Conservation (phyloP, 35 echinoderm and acorn worm genomes). For the Apostichopus parvimensis region DNA sequence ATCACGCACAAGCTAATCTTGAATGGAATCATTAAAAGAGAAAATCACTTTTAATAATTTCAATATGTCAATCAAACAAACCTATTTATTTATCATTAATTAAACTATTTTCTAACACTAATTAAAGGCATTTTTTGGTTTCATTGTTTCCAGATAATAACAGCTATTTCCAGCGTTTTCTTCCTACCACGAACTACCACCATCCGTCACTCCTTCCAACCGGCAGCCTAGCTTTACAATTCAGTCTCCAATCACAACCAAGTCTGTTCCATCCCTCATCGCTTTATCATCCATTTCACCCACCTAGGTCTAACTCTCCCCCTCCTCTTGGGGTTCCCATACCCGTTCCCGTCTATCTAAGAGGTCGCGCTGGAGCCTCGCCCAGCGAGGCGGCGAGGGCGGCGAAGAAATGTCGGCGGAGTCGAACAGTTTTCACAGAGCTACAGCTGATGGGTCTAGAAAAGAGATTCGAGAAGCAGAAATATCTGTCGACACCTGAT, state of each 20-base stretch:
- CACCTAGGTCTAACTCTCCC: conserved; percentile 1
- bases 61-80: no score
- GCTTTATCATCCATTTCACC: conserved; percentile 39
- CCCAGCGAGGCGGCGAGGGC: conserved; percentile 64
- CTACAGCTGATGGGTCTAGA: conserved; percentile 93
- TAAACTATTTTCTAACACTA: no score
- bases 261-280: background rate
- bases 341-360: conserved; percentile 93
- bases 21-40: no score
- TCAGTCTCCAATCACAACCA: conserved; percentile 33
- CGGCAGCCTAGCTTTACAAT: conserved; percentile 12
- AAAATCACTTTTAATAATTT: no score
- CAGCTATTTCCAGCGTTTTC: conserved; percentile 25
- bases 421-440: conserved; percentile 95
- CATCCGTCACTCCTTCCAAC: conserved; percentile 25
- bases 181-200: background rate
- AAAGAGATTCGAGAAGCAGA: conserved; percentile 97
- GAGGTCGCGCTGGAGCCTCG: conserved; percentile 68
- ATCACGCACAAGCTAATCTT: no score
- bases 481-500: conserved; percentile 92
- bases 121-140: no score
- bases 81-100: no score
- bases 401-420: conserved; percentile 90
- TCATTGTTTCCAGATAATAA: conserved; percentile 5
- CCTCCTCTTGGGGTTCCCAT: conserved; percentile 78